Base-by-base conservation (phyloP, 2,888 invertebrate species). In the Ctena decussata region DNA sequence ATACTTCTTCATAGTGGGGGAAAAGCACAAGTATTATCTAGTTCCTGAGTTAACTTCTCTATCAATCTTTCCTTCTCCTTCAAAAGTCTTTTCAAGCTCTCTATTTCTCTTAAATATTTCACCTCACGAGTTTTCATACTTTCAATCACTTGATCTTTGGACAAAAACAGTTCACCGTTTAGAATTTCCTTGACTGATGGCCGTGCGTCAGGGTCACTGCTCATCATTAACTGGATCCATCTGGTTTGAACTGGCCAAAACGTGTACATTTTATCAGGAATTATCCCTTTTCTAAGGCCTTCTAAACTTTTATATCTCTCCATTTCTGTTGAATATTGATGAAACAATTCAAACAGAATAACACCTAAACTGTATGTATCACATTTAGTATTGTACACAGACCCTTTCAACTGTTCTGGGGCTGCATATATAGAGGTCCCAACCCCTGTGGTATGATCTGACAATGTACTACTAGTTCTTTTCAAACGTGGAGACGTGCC, bases 331-430 rank as follows among this genome's bases (percentile, higher is more conserved):
- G 96, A 96, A 95, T 97, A 98, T 0, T 97, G 97, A 91, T 97
- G 96, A 72, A 97, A 96, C 94, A 98, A 96, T 95, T 98, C 98
- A 41, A 97, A 96, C 41, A 98, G 96, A 81, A 98, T 97, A 81
- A 98, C 97, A 12, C 98, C 98, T 5, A 98, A 96, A 92, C 98
- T 98, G 96, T 97, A 98, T 96, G 98, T 97, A 95, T 98, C 98
- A 93, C 97, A 98, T 98, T 98, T 98, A 73, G 97, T 96, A 96
- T 97, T 97, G 95, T 98, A 98, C 91, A 97, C 41, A 6, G 91
- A 96, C 39, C 98, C 97, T 49, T 96, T 96, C 35, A 98, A 96
- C 94, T 98, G 98, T 95, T 98, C 98, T 0, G 98, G 98, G 0
- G 98, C 98, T 0, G 98, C 98, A 94, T 98, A 98, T 88, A 97